Base-by-base conservation (phyloP, 2,797 vertebrate genomes). In the Otus scops region DNA sequence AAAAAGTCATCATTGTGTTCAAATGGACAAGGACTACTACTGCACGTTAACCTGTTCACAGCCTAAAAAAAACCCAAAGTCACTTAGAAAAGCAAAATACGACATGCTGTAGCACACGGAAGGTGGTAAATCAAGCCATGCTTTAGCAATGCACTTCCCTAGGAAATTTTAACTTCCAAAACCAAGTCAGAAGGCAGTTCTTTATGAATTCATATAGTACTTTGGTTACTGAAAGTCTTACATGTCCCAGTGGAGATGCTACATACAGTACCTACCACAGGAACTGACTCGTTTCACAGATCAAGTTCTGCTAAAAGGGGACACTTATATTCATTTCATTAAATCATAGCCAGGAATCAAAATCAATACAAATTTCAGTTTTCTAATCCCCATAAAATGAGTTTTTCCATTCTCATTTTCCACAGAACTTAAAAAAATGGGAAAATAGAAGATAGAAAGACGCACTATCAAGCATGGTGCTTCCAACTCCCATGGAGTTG, bases 381-480 rank as follows among this genome's bases (percentile, higher is more conserved):
- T 45, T 41, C n/a, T 56, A 54, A 82, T 23, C 9, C 11, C 39
- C 21, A 16, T 4, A 23, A 73, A 79, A 39, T 5, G 2, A 18
- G 10, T 6, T 79, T 39, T 84, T 8, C 47, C 43, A 48, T 50
- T 79, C 30, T 65, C 23, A 6, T 36, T 67, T 53, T 61, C 23
- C 36, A 48, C 8, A 28, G 16, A 54, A 43, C 12, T 43, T 70
- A 34, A 88, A 80, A 45, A 67, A 54, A 18, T 1, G 4, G 32
- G n/a, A 32, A 69, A 77, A 34, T 2, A 41, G 43, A 61, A 20
- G 16, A 50, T 0, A 51, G 11, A 32, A 28, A 24, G 43, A 23
- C 23, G 26, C 7, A 27, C 57, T 43, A 13, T 6, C 38, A 86
- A 81, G 27, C 38, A 22, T 0, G 1, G 12, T 5, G 19, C 38